A percentile compares a stretch with the other conserved stretches of the same genome.
These are phyloP conservation scores for Frankliniella fusca DNA, from an alignment of 2,888 invertebrate genomes.

Conservation along the genomic window DNA sequence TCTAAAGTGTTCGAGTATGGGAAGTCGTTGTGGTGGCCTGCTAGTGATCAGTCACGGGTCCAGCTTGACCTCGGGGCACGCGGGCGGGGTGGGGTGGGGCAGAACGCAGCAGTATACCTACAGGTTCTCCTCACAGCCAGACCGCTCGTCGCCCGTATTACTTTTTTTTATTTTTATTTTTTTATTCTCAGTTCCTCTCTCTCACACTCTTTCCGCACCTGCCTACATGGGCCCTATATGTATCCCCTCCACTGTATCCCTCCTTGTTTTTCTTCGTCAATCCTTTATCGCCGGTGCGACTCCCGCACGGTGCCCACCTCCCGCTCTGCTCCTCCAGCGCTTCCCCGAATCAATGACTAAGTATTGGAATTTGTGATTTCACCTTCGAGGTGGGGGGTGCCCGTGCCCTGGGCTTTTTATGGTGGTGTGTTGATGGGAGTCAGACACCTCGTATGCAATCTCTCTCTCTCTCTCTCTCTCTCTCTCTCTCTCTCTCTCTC, in stretches of 20 bases:
- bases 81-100: not conserved
- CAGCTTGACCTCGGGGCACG: not conserved
- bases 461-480: not conserved
- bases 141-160: not conserved
- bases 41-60: too few relatives aligned
- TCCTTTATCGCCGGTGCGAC: not conserved
- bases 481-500: not conserved
- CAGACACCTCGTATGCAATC: too few relatives aligned
- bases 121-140: not conserved
- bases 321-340: not conserved
- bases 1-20: too few relatives aligned
- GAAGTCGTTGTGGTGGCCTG: too few relatives aligned
- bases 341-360: slow-evolving; percentile 19
- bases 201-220: not conserved
- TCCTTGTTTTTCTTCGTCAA: not conserved
- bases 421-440: not conserved
- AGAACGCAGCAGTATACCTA: too few relatives aligned
- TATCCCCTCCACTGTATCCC: not conserved
- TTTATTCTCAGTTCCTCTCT: not conserved
- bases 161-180: too few relatives aligned
- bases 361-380: slow-evolving; percentile 21
- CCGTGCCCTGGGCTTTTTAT: not conserved
- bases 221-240: not conserved
- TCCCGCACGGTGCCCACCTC: not conserved
- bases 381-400: slow-evolving; percentile 6